These are phyloP conservation scores for Tarsius wallacei DNA, from an alignment of 2,797 vertebrate genomes.

Conservation along the genomic window DNA sequence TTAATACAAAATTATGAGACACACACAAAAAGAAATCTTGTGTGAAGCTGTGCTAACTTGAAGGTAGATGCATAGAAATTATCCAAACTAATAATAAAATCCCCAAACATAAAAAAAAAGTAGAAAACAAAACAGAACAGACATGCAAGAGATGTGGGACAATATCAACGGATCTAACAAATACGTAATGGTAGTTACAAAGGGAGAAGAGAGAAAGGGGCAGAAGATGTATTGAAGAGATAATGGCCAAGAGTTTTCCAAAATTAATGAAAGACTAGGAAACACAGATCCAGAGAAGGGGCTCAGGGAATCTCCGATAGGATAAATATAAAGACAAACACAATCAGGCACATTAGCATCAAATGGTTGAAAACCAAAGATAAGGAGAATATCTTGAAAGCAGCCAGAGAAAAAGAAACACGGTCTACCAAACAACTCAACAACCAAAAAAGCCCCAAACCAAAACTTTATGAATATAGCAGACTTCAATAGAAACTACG, in stretches of 20 bases:
- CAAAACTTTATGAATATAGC: background rate
- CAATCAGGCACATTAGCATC: background rate
- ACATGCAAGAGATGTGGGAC: background rate
- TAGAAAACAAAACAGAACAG: background rate
- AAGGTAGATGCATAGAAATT: background rate
- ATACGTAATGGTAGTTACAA: background rate
- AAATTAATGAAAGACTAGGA: slow-evolving; percentile 16
- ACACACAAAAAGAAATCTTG: background rate
- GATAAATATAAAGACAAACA: background rate
- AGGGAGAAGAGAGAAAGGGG: background rate
- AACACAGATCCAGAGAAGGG: background rate
- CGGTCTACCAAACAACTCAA: background rate
- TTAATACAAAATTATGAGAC: slow-evolving; percentile 17
- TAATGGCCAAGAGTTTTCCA: background rate
- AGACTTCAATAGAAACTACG: background rate
- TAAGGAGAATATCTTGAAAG: slow-evolving; percentile 6
- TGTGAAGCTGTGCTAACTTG: background rate
- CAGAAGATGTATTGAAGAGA: background rate
- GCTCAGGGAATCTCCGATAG: background rate
- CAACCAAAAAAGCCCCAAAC: background rate
- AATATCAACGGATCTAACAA: background rate
- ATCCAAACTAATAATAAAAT: background rate
- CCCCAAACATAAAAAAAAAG: background rate
- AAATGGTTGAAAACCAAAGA: slow-evolving; percentile 38
- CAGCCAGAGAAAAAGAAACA: background rate